These are phyloP conservation scores for Polyergus mexicanus DNA, from an alignment of 1,140 invertebrate genomes.

Conservation along the genomic window DNA sequence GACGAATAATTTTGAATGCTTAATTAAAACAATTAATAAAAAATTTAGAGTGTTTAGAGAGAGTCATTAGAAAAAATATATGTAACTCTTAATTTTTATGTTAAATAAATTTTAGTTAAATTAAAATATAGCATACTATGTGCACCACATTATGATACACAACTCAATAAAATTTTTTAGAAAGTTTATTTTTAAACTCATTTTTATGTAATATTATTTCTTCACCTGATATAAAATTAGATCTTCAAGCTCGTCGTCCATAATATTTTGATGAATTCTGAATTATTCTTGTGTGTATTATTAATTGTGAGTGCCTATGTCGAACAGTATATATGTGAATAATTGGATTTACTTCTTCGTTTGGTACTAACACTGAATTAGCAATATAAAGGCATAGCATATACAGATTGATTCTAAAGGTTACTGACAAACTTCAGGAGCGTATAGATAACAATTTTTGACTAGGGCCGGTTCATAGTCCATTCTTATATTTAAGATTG, in stretches of 20 bases:
- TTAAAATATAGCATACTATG: neutral
- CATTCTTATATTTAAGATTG: too few relatives aligned
- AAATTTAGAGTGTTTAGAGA: neutral
- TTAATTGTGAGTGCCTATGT: too few relatives aligned
- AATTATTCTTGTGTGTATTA: slow-evolving; percentile 45
- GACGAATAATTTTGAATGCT: slow-evolving; percentile 41
- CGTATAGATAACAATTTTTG: too few relatives aligned
- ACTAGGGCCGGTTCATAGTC: too few relatives aligned
- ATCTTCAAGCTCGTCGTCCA: slow-evolving; percentile 96
- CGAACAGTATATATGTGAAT: too few relatives aligned
- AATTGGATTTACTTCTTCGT: too few relatives aligned
- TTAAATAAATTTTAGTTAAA: slow-evolving; percentile 10
- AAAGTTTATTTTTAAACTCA: neutral
- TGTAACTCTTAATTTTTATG: too few relatives aligned
- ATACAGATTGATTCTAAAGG: too few relatives aligned
- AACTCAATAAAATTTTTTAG: neutral
- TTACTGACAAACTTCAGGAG: too few relatives aligned
- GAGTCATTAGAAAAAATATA: neutral
- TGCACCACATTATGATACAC: neutral
- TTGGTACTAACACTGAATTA: too few relatives aligned
- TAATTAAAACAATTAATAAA: slow-evolving; percentile 1
- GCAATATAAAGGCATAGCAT: too few relatives aligned
- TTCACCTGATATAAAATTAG: slow-evolving; percentile 92
- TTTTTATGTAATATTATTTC: slow-evolving; percentile 25
- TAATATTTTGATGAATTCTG: slow-evolving; percentile 81